phyloP scores from a whole-genome alignment of 2,113 vertebrate species.

The Passer domesticus region DNA sequence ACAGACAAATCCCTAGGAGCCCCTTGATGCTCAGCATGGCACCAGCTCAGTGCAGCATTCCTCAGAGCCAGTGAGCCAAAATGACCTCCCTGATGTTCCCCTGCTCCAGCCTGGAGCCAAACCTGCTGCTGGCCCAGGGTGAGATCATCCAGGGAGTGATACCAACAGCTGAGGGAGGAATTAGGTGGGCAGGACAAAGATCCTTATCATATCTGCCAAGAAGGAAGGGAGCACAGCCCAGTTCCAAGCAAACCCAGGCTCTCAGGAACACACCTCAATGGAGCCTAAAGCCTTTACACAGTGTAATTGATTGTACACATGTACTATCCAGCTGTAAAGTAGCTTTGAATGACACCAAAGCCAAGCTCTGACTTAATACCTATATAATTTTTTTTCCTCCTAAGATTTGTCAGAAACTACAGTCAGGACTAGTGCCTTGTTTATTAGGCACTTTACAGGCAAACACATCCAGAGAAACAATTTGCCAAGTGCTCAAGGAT shows the following conservation, averaged over 20 bases:
- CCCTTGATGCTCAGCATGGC: neutral
- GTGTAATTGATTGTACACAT: neutral
- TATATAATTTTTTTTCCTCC: neutral
- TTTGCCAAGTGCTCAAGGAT: neutral
- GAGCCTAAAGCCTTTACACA: neutral
- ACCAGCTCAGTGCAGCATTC: neutral
- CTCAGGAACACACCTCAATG: neutral
- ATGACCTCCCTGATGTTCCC: neutral
- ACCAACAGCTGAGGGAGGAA: neutral
- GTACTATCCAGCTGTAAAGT: neutral
- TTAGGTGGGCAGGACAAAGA: neutral
- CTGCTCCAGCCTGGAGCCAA: neutral
- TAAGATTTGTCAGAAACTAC: neutral
- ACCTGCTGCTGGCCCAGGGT: fast-evolving
- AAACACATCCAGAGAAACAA: neutral
- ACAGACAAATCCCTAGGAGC: neutral
- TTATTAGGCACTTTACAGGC: neutral
- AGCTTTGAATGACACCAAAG: neutral
- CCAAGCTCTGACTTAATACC: slow-evolving; percentile 1
- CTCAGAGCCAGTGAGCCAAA: neutral
- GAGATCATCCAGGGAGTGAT: neutral
- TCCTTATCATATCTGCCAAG: neutral
- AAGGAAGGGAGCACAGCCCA: neutral
- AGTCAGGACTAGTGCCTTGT: neutral
- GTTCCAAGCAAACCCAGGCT: neutral